phyloP scores from a whole-genome alignment of 2,113 vertebrate species.

The Athene noctua region DNA sequence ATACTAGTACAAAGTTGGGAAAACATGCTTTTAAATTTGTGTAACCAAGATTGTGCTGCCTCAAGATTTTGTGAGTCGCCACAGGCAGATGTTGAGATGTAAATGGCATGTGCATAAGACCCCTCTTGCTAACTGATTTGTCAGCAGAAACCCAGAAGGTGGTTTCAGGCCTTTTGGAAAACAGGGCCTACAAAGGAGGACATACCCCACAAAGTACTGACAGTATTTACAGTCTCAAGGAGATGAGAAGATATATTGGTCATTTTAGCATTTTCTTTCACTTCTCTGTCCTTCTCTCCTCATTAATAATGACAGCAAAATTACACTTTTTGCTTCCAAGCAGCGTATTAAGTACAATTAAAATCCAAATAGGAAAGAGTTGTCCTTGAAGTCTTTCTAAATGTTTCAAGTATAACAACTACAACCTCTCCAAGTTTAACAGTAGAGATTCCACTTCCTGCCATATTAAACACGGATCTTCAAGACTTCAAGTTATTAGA shows the following conservation, averaged over 20 bases:
- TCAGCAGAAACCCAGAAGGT: neutral
- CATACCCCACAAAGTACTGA: fast-evolving
- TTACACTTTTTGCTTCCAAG: neutral
- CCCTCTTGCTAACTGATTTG: neutral
- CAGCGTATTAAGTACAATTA: neutral
- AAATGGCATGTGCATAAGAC: neutral
- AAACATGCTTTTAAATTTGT: neutral
- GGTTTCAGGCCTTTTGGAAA: neutral
- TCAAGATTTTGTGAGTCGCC: neutral
- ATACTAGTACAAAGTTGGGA: neutral
- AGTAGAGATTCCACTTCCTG: constrained; percentile 11
- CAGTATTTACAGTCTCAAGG: fast-evolving
- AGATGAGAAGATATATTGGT: fast-evolving
- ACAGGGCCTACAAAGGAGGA: neutral
- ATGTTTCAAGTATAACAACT: neutral
- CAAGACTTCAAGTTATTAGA: constrained; percentile 13
- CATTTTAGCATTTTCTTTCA: neutral
- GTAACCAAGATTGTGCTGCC: neutral
- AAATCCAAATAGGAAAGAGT: neutral
- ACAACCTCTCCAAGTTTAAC: neutral
- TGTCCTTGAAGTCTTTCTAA: neutral
- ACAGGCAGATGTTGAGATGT: fast-evolving
- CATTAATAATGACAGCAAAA: neutral
- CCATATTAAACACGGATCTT: neutral
- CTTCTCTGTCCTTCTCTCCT: neutral